Conservation (phyloP, 2,113 vertebrate genomes). For the Gobiocypris rarus region DNA sequence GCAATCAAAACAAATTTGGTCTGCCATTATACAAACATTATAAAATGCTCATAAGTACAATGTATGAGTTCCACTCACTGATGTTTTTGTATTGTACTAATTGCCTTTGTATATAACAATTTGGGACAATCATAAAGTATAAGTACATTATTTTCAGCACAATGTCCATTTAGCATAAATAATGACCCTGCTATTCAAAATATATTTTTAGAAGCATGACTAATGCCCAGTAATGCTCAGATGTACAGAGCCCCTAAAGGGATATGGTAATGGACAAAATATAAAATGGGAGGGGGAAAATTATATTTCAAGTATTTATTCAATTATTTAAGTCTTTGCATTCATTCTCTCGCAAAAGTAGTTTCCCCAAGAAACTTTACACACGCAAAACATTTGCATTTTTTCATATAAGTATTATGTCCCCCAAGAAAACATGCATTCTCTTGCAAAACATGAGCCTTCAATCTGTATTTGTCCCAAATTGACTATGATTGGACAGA, state of each 20-base stretch:
- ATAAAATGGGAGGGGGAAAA: background rate
- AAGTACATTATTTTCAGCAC: background rate
- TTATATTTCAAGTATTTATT: too few relatives aligned
- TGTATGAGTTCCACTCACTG: background rate
- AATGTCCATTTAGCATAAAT: background rate
- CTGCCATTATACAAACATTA: background rate
- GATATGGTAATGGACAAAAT: background rate
- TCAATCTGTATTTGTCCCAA: too few relatives aligned
- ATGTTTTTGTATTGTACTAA: background rate
- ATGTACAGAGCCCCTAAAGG: background rate
- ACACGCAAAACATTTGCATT: too few relatives aligned
- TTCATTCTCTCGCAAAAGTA: too few relatives aligned
- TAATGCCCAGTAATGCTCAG: background rate
- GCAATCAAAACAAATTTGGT: conserved; percentile 38
- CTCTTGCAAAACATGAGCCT: too few relatives aligned
- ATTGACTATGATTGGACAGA: too few relatives aligned
- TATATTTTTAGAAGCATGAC: background rate
- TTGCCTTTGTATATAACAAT: background rate
- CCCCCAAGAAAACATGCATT: too few relatives aligned
- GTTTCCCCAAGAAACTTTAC: background rate
- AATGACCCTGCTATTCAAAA: background rate
- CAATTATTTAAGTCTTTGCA: background rate
- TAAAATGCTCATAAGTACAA: background rate
- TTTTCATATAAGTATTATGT: too few relatives aligned
- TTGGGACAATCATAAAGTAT: background rate